Evolutionary conservation across 1,140 invertebrate species (phyloP).

Genomic region (Campoletis sonorensis): DNA sequence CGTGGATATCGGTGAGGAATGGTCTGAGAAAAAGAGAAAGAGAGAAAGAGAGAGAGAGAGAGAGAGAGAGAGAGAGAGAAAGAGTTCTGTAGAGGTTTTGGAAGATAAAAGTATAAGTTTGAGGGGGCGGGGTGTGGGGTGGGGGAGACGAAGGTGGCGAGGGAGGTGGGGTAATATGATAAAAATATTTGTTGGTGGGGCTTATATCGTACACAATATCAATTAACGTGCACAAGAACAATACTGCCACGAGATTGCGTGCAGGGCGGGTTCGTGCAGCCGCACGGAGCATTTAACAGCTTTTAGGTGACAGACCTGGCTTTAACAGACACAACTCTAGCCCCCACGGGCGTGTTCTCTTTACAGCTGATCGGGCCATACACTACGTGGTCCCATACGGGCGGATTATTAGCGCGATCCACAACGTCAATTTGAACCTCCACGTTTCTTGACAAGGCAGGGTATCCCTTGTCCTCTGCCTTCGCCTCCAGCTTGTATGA

Average conservation of each 20-base stretch:
- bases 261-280: slow-evolving; percentile 76
- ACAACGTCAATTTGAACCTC: slow-evolving; percentile 98
- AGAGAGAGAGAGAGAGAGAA: too few relatives aligned
- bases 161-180: background rate
- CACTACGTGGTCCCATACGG: slow-evolving; percentile 96
- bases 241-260: slow-evolving; percentile 76
- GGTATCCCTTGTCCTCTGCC: slow-evolving; percentile 96
- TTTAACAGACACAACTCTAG: slow-evolving; percentile 97
- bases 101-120: background rate
- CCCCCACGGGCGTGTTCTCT: slow-evolving; percentile 97
- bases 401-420: slow-evolving; percentile 97
- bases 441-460: slow-evolving; percentile 94
- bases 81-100: background rate
- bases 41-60: too few relatives aligned
- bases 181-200: slow-evolving; percentile 51
- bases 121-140: background rate
- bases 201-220: slow-evolving; percentile 75
- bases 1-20: too few relatives aligned
- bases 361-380: slow-evolving; percentile 98
- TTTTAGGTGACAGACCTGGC: slow-evolving; percentile 90
- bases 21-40: too few relatives aligned
- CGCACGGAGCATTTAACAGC: slow-evolving; percentile 75
- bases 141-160: too few relatives aligned
- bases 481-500: slow-evolving; percentile 97
- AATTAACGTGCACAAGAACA: slow-evolving; percentile 77